phyloP scores from a whole-genome alignment of 2,888 invertebrate genomes.

The Andrena trimmerana region DNA sequence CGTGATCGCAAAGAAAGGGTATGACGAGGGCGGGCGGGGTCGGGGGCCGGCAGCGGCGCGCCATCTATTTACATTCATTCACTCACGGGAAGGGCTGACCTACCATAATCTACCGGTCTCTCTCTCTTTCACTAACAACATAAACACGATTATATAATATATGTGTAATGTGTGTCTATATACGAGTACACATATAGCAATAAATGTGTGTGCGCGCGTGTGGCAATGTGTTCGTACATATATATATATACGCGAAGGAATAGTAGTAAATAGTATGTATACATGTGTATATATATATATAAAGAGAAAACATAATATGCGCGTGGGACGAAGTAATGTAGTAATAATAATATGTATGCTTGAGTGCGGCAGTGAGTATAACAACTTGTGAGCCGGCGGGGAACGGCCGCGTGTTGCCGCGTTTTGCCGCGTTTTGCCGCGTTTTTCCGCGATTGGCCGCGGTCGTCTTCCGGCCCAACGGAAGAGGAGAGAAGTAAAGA shows the following conservation, averaged over 20 bases:
- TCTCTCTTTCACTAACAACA: constrained; percentile 82
- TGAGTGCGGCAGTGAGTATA: constrained; percentile 84
- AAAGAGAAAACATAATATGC: constrained; percentile 73
- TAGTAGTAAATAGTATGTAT: constrained; percentile 72
- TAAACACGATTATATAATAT: constrained; percentile 82
- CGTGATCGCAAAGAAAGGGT: constrained; percentile 85
- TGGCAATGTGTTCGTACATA: constrained; percentile 74
- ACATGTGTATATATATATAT: constrained; percentile 75
- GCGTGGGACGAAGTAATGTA: constrained; percentile 79
- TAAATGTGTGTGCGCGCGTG: constrained; percentile 72
- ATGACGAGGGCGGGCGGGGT: constrained; percentile 84
- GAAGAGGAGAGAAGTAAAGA: constrained; percentile 56
- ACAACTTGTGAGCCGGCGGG: constrained; percentile 79
- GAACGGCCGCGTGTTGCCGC: constrained; percentile 7
- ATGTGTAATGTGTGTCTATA: constrained; percentile 77
- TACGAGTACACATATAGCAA: constrained; percentile 75
- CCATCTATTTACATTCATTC: constrained; percentile 85
- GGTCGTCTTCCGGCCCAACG: constrained; percentile 36
- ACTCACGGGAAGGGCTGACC: constrained; percentile 84
- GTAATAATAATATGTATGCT: constrained; percentile 83
- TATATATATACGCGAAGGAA: constrained; percentile 69
- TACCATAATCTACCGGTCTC: constrained; percentile 85
- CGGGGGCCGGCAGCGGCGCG: constrained; percentile 84
- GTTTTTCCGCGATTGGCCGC: neutral
- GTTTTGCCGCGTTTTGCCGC: neutral